Evolutionary conservation across 2,797 vertebrate genomes (phyloP).

Genomic region (Enteromius mattozi): DNA sequence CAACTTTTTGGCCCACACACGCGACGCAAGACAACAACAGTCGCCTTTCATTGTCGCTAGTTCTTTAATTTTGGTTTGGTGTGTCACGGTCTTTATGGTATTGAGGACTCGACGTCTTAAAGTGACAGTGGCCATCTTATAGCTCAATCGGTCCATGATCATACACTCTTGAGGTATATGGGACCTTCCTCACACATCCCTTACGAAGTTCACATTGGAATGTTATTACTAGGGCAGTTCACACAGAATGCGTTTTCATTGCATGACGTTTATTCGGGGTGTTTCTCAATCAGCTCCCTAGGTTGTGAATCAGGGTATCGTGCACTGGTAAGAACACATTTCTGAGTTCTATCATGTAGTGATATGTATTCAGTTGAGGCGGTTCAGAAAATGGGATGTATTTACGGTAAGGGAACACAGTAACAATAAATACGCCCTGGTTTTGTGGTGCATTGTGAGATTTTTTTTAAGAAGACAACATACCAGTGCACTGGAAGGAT

Average conservation of each 20-base stretch:
- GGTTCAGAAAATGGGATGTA: neutral
- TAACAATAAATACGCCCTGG: neutral
- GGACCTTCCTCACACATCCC: slow-evolving; percentile 46
- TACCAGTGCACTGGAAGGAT: neutral
- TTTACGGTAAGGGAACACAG: too few species aligned
- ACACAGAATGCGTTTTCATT: neutral
- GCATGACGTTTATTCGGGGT: neutral
- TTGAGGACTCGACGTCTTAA: neutral
- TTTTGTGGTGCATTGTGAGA: neutral
- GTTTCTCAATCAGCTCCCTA: neutral
- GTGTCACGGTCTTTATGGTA: slow-evolving; percentile 6
- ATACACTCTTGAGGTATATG: slow-evolving; percentile 55
- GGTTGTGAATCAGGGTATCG: neutral
- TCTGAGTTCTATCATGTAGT: neutral
- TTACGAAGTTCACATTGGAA: slow-evolving; percentile 54
- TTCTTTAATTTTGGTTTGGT: neutral
- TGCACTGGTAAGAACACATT: neutral
- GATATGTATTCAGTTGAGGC: neutral
- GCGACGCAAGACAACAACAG: neutral
- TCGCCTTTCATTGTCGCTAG: neutral
- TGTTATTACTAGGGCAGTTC: slow-evolving; percentile 35
- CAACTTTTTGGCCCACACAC: neutral
- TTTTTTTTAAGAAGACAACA: neutral
- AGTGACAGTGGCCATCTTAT: slow-evolving; percentile 37
- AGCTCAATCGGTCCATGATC: slow-evolving; percentile 38